Percentiles rank a stretch among this genome's conserved stretches.
Conservation (phyloP, 2,888 invertebrate species). For the Escarpia spicata region DNA sequence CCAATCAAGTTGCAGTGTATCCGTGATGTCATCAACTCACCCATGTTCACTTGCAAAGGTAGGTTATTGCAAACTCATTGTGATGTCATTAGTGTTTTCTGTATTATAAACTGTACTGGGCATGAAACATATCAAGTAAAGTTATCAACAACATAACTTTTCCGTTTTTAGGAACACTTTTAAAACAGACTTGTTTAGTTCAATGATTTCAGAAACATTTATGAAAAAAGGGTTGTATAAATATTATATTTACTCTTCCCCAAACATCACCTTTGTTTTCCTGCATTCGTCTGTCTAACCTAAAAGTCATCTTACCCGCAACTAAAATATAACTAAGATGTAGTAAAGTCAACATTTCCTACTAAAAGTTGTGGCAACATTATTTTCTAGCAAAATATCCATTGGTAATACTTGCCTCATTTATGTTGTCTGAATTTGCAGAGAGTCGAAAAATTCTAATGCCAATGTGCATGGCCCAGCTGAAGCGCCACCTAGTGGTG, state of each 20-base stretch:
- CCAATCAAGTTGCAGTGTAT: conserved; percentile 86
- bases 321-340: background rate
- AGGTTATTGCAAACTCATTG: conserved; percentile 30
- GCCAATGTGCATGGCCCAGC: conserved; percentile 84
- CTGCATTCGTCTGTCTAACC: background rate
- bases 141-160: background rate
- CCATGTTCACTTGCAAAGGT: conserved; percentile 80
- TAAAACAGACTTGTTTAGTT: background rate
- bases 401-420: background rate
- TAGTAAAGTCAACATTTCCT: background rate
- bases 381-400: background rate
- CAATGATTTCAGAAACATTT: background rate
- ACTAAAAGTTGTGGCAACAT: background rate
- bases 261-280: background rate
- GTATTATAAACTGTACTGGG: background rate
- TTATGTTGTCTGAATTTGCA: conserved; percentile 59
- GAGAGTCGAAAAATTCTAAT: conserved; percentile 87
- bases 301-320: background rate
- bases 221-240: background rate
- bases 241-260: background rate
- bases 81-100: background rate
- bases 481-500: conserved; percentile 82
- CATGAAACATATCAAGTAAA: background rate
- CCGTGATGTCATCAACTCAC: conserved; percentile 80
- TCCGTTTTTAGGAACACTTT: background rate